Evolutionary conservation across 1,140 invertebrate species (phyloP).

Genomic region (Ceratina japonica): DNA sequence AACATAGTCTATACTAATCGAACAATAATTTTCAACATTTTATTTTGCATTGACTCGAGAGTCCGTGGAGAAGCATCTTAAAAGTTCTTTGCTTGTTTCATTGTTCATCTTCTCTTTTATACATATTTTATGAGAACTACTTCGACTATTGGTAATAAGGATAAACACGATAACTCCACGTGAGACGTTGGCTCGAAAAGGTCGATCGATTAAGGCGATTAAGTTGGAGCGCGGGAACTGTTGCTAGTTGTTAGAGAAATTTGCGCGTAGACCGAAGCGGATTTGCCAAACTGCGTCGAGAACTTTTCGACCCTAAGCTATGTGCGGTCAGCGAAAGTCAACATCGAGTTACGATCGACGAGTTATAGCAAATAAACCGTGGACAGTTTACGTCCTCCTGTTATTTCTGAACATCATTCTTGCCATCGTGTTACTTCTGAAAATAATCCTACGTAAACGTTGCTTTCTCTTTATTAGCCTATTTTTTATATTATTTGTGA

Average conservation of each 20-base stretch:
- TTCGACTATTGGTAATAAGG: constrained; percentile 1
- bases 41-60: no score
- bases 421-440: no score
- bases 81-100: background rate
- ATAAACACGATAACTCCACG: background rate
- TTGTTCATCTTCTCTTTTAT: background rate
- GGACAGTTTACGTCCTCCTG: no score
- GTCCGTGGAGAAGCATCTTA: no score
- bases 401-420: no score
- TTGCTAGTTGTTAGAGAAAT: constrained; percentile 1
- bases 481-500: no score
- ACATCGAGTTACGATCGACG: background rate
- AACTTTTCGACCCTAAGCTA: constrained; percentile 13
- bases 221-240: background rate
- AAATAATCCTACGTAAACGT: no score
- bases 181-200: background rate
- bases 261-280: constrained; percentile 4
- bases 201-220: constrained; percentile 29
- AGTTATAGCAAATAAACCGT: background rate
- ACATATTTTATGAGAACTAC: no score
- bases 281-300: background rate
- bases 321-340: background rate
- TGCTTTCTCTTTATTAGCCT: no score
- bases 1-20: no score
- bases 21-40: no score